Conservation (phyloP, 1,140 invertebrate genomes). For the Tetramorium parvispinum region DNA sequence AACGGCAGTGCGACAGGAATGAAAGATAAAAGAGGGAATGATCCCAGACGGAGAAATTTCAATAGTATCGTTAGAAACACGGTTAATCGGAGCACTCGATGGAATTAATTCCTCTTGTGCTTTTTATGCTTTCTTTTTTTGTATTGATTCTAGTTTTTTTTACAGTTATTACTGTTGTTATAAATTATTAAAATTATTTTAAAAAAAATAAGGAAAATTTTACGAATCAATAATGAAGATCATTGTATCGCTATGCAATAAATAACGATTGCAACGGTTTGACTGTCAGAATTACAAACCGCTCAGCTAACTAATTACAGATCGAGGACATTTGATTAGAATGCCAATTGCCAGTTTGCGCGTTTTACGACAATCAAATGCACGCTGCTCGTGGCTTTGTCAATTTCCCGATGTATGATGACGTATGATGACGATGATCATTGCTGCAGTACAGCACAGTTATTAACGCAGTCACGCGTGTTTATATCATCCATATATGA, state of each 20-base stretch:
- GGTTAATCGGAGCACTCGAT: constrained; percentile 45
- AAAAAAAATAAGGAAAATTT: not conserved
- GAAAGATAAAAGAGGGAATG: constrained; percentile 20
- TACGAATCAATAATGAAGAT: not conserved
- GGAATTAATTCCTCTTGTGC: constrained; percentile 27
- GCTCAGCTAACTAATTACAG: not conserved
- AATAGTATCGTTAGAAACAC: constrained; percentile 30
- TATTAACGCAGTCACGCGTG: not conserved
- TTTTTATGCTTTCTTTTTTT: not conserved
- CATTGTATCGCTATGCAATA: not conserved
- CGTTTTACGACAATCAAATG: constrained; percentile 41
- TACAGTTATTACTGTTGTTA: not conserved
- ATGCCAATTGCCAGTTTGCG: constrained; percentile 20
- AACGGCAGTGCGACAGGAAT: not conserved
- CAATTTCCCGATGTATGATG: constrained; percentile 9
- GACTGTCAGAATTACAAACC: not conserved
- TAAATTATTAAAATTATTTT: not conserved
- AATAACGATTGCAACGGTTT: not conserved
- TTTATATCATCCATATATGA: not conserved
- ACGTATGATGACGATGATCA: constrained; percentile 21
- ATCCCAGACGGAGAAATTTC: not conserved
- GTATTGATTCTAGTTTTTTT: not conserved
- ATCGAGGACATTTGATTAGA: constrained; percentile 22
- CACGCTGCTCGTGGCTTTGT: constrained; percentile 16
- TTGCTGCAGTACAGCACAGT: not conserved